Evolutionary conservation across 92 coral and sea anemone genomes (phyloP).

Genomic region (Scolanthus callimorphus): DNA sequence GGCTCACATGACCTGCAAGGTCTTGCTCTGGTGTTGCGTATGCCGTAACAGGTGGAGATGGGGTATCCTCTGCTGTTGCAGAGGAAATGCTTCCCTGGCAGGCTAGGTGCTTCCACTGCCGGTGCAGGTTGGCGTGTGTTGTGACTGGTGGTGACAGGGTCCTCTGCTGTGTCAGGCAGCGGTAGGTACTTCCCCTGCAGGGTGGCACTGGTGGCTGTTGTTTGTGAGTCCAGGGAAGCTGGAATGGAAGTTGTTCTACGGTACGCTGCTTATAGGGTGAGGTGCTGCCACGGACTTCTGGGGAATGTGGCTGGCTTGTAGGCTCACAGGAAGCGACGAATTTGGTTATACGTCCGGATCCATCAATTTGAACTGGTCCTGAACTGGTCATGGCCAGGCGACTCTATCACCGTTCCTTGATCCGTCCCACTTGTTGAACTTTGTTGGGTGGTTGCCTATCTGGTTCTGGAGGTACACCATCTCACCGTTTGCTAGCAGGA

Average conservation of each 20-base stretch:
- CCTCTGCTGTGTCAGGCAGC: constrained; percentile 4
- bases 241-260: neutral
- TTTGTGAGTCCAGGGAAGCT: constrained; percentile 5
- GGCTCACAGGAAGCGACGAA: constrained; percentile 8
- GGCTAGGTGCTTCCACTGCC: neutral
- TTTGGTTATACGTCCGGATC: constrained; percentile 19
- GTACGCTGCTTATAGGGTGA: constrained; percentile 5
- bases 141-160: constrained; percentile 14
- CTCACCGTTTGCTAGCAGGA: constrained; percentile 15
- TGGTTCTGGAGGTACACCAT: constrained; percentile 35
- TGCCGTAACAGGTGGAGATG: too few species aligned
- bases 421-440: constrained; percentile 43
- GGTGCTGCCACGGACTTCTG: constrained; percentile 2
- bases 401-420: constrained; percentile 17
- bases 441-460: constrained; percentile 16
- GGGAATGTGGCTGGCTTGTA: constrained; percentile 11
- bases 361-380: constrained; percentile 22
- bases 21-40: too few species aligned
- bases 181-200: neutral
- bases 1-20: too few species aligned
- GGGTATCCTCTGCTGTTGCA: too few species aligned
- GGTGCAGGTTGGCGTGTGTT: constrained; percentile 7
- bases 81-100: constrained; percentile 4
- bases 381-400: constrained; percentile 16
- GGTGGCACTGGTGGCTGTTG: neutral